Evolutionary conservation across 2,113 vertebrate species (phyloP), one percentile per base, ranked within the genome.

Genomic region (Morone saxatilis): DNA sequence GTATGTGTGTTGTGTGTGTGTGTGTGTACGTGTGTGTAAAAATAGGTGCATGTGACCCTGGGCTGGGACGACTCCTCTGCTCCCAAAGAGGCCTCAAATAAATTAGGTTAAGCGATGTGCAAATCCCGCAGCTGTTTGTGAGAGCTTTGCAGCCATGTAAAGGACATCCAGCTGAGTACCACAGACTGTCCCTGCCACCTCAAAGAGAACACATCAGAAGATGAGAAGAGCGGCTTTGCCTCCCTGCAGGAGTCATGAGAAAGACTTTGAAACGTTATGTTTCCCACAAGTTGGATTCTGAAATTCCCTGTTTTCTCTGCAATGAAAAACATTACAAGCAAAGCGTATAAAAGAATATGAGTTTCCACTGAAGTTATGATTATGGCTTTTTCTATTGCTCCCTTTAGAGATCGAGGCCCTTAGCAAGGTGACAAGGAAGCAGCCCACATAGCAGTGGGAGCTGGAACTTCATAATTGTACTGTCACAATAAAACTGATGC

Each of bases 401-500:
- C 80, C 84, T 80, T 88, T 79, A 79, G 91, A 91, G 85, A 79
- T 79, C 75, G 6, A 57, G 89, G 89, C 88, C 91, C 87, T 82
- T 78, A 90, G 93, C 92, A 88, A 91, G 91, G 85, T 91, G 92
- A 92, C 91, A 57, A 78, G 84, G 71, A 87, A 79, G 84, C 84
- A 59, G 80, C 87, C 71, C 76, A 71, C 84, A 83, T 7, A 83
- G 85, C 86, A 61, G 84, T 85, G 87, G 80, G 89, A 91, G 85
- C 74, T 31, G 81, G 73, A 86, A 90, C 87, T 91, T 94, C 84
- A 92, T 92, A 91, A 94, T 94, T 91, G 87, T 89, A 81, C 86
- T 92, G 91, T 90, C 91, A 88, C 88, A 84, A 93, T 94, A 94
- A 94, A 94, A 93, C 80, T 93, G 91, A 94, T 92, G 89, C 77